Conservation (phyloP, 2,888 invertebrate species). For the Thyatira batis region DNA sequence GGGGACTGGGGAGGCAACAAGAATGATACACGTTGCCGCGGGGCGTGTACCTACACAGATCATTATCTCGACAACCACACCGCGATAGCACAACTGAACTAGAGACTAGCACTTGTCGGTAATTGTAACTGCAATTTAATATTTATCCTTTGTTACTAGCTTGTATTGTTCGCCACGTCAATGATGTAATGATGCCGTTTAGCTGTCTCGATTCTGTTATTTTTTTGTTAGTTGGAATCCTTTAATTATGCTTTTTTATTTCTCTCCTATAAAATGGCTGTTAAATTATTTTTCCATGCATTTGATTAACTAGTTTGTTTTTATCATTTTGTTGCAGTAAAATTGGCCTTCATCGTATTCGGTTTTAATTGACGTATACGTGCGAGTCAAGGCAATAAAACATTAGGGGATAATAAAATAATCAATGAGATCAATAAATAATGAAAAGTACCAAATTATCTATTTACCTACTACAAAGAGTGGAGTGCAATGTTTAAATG, state of each 20-base stretch:
- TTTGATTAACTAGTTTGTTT: no score
- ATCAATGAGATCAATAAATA: no score
- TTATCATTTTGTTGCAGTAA: no score
- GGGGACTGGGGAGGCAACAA: background rate
- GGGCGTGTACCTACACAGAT: background rate
- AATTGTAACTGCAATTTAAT: conserved; percentile 12
- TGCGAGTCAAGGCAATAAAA: no score
- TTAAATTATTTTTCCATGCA: no score
- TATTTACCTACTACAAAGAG: no score
- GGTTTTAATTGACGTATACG: no score
- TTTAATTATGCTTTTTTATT: background rate
- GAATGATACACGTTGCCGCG: background rate
- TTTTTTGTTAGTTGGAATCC: background rate
- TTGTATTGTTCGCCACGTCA: background rate
- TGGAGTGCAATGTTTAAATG: no score
- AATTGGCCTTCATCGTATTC: no score
- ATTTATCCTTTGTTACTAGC: conserved; percentile 4
- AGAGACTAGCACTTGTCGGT: conserved; percentile 18
- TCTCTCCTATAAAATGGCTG: background rate
- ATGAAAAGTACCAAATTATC: no score
- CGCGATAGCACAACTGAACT: background rate
- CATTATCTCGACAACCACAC: background rate
- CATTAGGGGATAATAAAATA: no score
- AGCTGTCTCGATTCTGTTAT: background rate
- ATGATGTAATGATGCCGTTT: background rate